Evolutionary conservation across 2,797 vertebrate genomes (phyloP).

Genomic region (Pipistrellus pygmaeus): DNA sequence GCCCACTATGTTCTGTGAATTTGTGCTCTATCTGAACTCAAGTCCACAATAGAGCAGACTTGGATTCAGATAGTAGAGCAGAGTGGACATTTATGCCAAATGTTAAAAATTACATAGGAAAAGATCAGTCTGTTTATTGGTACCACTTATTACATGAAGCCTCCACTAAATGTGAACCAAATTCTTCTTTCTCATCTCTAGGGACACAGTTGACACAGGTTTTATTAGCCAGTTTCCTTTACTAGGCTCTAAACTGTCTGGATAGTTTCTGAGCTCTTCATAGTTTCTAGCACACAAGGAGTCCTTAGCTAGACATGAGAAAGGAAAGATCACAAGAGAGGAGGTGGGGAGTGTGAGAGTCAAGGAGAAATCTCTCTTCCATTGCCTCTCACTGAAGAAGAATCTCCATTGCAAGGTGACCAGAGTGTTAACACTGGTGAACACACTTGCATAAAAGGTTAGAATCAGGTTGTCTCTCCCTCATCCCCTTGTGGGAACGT

Average conservation of each 20-base stretch:
- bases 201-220: not conserved
- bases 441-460: not conserved
- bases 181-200: not conserved
- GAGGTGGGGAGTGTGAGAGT: not conserved
- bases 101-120: slow-evolving; percentile 15
- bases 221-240: not conserved
- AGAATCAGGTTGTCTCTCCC: not conserved
- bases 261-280: slow-evolving; percentile 1
- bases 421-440: not conserved
- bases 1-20: not conserved
- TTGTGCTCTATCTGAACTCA: not conserved
- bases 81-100: not conserved
- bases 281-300: not conserved
- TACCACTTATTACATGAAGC: not conserved
- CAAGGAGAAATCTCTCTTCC: not conserved
- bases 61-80: not conserved
- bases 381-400: not conserved
- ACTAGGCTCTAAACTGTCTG: not conserved
- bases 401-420: not conserved
- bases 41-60: not conserved
- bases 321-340: not conserved
- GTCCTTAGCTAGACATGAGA: not conserved
- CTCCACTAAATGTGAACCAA: not conserved
- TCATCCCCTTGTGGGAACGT: not conserved
- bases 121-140: not conserved